phyloP scores from a whole-genome alignment of 2,888 invertebrate genomes.

The Noctua fimbriata region DNA sequence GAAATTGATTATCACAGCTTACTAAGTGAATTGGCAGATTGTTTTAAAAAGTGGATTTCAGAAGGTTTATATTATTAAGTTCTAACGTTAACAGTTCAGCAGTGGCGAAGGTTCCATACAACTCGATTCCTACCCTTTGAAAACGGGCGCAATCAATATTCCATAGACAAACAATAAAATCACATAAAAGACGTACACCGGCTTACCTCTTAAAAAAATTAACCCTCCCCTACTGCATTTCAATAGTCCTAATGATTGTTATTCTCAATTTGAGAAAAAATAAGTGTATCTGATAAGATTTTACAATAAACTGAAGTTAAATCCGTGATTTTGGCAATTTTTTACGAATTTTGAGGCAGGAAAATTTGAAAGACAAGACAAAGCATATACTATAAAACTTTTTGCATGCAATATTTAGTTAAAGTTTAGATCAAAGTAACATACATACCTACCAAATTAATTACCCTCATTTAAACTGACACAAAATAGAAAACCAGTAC shows the following conservation, averaged over 20 bases:
- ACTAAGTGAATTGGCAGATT: neutral
- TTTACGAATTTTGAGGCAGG: neutral
- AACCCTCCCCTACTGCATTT: too few relatives aligned
- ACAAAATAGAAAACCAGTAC: neutral
- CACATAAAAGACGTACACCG: too few relatives aligned
- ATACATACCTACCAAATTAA: neutral
- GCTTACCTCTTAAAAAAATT: too few relatives aligned
- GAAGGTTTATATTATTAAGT: neutral
- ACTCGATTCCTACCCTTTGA: too few relatives aligned
- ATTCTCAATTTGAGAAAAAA: neutral
- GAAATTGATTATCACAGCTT: neutral
- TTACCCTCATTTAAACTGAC: slow-evolving; percentile 24
- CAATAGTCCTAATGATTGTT: neutral
- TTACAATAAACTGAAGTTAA: neutral
- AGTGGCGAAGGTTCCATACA: too few relatives aligned
- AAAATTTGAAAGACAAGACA: neutral
- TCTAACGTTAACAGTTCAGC: too few relatives aligned
- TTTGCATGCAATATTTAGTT: neutral
- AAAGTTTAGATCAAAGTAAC: neutral
- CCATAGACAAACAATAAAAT: too few relatives aligned
- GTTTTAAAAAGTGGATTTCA: neutral
- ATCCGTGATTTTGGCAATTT: neutral
- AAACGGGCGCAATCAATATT: too few relatives aligned
- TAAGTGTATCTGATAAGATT: neutral
- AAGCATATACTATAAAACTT: neutral